Percentiles rank a stretch among this genome's conserved stretches.
These are phyloP conservation scores for Rhagoletis pomonella DNA, from an alignment of 1,140 invertebrate genomes.

Conservation along the genomic window DNA sequence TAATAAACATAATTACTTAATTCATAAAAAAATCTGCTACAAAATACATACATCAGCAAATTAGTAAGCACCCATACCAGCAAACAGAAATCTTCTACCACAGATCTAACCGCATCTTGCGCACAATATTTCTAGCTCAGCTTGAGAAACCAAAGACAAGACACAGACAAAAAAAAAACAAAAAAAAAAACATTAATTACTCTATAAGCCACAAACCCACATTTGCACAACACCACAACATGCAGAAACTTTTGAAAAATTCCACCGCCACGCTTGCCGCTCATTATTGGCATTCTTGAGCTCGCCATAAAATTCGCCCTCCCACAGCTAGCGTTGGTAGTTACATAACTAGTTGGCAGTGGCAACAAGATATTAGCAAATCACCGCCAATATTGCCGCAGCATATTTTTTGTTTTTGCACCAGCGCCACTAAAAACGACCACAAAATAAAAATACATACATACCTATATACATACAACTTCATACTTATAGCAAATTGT, in stretches of 20 bases:
- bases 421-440: neutral
- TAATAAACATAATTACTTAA: neutral
- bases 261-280: neutral
- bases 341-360: neutral
- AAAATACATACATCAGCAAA: neutral
- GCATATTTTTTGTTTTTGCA: neutral
- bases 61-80: neutral
- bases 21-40: neutral
- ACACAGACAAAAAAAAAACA: no score
- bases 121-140: neutral
- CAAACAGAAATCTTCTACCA: neutral
- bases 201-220: conserved; percentile 12
- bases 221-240: conserved; percentile 18
- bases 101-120: neutral
- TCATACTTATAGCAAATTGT: no score
- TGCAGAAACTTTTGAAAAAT: neutral
- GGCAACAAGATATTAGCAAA: conserved; percentile 32
- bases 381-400: neutral
- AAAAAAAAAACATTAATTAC: conserved; percentile 12
- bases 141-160: no score
- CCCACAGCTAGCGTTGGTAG: neutral
- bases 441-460: neutral
- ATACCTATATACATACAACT: neutral
- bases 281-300: conserved; percentile 44
- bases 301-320: conserved; percentile 23